phyloP scores from a whole-genome alignment of 1,140 invertebrate species.

The Prorops nasuta region DNA sequence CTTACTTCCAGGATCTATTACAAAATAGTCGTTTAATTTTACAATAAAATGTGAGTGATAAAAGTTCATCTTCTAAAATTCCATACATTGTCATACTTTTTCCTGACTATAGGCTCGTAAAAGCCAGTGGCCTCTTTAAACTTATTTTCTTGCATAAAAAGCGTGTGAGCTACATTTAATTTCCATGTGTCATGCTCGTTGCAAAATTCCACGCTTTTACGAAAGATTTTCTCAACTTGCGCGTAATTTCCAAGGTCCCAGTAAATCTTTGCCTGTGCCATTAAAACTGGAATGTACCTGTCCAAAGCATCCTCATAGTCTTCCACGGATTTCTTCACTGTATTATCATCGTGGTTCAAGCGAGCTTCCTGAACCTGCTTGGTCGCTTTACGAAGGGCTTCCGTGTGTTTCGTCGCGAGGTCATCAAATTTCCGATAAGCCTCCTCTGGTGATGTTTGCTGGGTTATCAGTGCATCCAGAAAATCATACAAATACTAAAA shows the following conservation, averaged over 20 bases:
- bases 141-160: slow-evolving; percentile 99
- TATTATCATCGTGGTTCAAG: slow-evolving; percentile 82
- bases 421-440: slow-evolving; percentile 97
- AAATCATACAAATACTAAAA: slow-evolving; percentile 85
- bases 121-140: slow-evolving; percentile 98
- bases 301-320: slow-evolving; percentile 93
- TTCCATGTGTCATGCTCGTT: slow-evolving; percentile 97
- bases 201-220: slow-evolving; percentile 97
- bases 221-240: slow-evolving; percentile 92
- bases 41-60: slow-evolving; percentile 5
- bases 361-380: slow-evolving; percentile 92
- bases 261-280: slow-evolving; percentile 99
- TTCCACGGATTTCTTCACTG: slow-evolving; percentile 84
- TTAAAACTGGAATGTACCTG: slow-evolving; percentile 89
- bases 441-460: slow-evolving; percentile 95
- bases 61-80: slow-evolving; percentile 7
- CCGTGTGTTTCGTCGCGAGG: slow-evolving; percentile 87
- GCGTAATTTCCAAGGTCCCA: slow-evolving; percentile 97
- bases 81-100: slow-evolving; percentile 87
- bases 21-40: neutral
- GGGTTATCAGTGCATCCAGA: slow-evolving; percentile 92
- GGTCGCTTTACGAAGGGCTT: slow-evolving; percentile 86
- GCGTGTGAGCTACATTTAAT: slow-evolving; percentile 95
- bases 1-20: slow-evolving; percentile 87
- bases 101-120: slow-evolving; percentile 97